A percentile compares a stretch with the other conserved stretches of the same genome.
phyloP scores from a whole-genome alignment of 1,140 invertebrate genomes.

The Dreissena rostriformis region DNA sequence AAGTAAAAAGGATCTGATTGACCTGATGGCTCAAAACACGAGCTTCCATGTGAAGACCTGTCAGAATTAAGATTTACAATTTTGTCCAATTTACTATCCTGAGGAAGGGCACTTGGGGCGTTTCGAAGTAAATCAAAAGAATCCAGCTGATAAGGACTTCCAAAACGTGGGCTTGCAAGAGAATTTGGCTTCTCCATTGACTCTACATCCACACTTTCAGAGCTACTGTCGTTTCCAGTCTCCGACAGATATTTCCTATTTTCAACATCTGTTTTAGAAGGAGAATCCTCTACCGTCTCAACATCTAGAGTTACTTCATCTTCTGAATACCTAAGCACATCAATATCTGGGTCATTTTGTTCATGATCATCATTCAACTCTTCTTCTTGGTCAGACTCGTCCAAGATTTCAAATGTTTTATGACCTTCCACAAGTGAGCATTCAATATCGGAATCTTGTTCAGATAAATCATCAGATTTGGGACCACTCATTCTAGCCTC shows the following conservation, averaged over 20 bases:
- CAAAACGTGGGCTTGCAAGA: too few relatives aligned
- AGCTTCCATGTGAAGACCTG: too few relatives aligned
- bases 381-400: slow-evolving; percentile 28
- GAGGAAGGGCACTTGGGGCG: too few relatives aligned
- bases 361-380: not conserved
- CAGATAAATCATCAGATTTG: not conserved
- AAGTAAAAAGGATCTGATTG: too few relatives aligned
- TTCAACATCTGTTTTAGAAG: slow-evolving; percentile 7
- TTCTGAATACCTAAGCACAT: not conserved
- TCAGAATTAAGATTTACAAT: too few relatives aligned
- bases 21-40: too few relatives aligned
- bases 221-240: too few relatives aligned
- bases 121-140: too few relatives aligned
- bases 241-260: not conserved
- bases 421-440: slow-evolving; percentile 39
- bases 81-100: too few relatives aligned
- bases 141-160: too few relatives aligned
- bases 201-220: too few relatives aligned
- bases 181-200: too few relatives aligned
- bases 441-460: slow-evolving; percentile 20
- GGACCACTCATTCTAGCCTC: not conserved
- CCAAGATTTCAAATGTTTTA: slow-evolving; percentile 46
- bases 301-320: not conserved
- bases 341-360: not conserved
- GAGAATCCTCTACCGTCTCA: not conserved